Evolutionary conservation across 2,888 invertebrate genomes (phyloP).

Genomic region (Melanostoma mellinum): DNA sequence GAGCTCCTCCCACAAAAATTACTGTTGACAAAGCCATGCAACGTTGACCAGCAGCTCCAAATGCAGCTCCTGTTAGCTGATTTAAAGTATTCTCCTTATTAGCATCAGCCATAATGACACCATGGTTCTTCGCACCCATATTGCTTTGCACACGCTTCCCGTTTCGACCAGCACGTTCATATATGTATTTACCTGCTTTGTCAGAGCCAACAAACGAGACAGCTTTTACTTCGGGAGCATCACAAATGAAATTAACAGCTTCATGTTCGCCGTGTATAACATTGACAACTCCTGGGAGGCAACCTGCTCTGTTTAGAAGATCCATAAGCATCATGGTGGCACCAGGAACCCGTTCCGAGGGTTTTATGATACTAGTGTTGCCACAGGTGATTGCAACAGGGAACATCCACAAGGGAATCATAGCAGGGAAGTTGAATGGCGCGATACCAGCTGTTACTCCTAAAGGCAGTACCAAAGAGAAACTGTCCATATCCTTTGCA

Average conservation of each 20-base stretch:
- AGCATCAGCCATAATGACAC: slow-evolving; percentile 97
- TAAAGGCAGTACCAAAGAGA: slow-evolving; percentile 94
- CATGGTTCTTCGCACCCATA: slow-evolving; percentile 99
- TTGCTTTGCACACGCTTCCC: slow-evolving; percentile 99
- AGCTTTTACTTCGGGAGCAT: slow-evolving; percentile 96
- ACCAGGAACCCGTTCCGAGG: slow-evolving; percentile 98
- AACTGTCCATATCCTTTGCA: slow-evolving; percentile 98
- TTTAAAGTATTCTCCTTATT: slow-evolving; percentile 98
- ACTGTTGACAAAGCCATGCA: slow-evolving; percentile 97
- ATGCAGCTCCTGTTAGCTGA: slow-evolving; percentile 96
- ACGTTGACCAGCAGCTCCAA: slow-evolving; percentile 99
- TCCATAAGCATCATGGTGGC: slow-evolving; percentile 97
- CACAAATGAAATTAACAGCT: slow-evolving; percentile 98
- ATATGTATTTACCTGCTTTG: slow-evolving; percentile 97
- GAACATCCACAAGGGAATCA: slow-evolving; percentile 99
- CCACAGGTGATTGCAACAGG: slow-evolving; percentile 94
- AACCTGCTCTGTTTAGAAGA: slow-evolving; percentile 95
- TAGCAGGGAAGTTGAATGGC: slow-evolving; percentile 99
- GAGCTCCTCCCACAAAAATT: slow-evolving; percentile 87
- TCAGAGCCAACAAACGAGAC: slow-evolving; percentile 99
- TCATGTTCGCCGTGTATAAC: slow-evolving; percentile 97
- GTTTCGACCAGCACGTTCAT: slow-evolving; percentile 93
- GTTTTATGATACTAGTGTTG: slow-evolving; percentile 97
- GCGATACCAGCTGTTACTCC: slow-evolving; percentile 95
- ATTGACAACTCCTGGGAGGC: slow-evolving; percentile 97